Conservation (phyloP, 2,113 vertebrate genomes). For the Scartelaos histophorus region DNA sequence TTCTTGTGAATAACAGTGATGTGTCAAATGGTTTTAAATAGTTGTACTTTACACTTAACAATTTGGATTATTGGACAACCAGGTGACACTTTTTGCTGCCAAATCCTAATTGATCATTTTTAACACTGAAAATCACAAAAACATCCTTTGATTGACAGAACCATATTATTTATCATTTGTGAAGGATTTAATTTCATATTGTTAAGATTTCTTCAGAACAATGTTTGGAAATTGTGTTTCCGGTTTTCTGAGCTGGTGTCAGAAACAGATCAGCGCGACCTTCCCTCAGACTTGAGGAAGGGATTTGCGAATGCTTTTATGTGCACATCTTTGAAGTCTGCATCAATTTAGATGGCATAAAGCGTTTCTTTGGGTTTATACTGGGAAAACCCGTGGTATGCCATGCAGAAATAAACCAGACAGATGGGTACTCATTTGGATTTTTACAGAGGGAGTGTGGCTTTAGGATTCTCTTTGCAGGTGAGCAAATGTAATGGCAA, state of each 20-base stretch:
- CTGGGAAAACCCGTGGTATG: conserved; percentile 25
- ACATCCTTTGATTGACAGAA: background rate
- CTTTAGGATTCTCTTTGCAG: background rate
- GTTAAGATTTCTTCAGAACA: background rate
- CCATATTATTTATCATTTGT: background rate
- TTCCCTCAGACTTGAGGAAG: conserved; percentile 21
- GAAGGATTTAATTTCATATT: background rate
- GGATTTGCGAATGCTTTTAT: conserved; percentile 33
- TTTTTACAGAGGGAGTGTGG: conserved; percentile 8
- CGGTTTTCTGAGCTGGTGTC: conserved; percentile 23
- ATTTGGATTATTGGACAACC: too few relatives aligned
- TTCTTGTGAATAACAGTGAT: too few relatives aligned
- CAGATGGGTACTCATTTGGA: conserved; percentile 29
- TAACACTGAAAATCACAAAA: background rate
- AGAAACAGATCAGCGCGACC: conserved; percentile 27
- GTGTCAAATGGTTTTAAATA: too few relatives aligned
- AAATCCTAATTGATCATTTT: too few relatives aligned
- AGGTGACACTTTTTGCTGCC: too few relatives aligned
- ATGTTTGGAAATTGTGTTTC: background rate
- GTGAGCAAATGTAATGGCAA: background rate
- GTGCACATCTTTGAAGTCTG: conserved; percentile 52
- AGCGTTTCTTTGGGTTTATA: conserved; percentile 42
- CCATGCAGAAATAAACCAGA: conserved; percentile 23
- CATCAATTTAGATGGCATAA: conserved; percentile 23
- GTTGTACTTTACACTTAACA: too few relatives aligned